Evolutionary conservation across 2,888 invertebrate genomes (phyloP).

Genomic region (Cryptosula pallasiana): DNA sequence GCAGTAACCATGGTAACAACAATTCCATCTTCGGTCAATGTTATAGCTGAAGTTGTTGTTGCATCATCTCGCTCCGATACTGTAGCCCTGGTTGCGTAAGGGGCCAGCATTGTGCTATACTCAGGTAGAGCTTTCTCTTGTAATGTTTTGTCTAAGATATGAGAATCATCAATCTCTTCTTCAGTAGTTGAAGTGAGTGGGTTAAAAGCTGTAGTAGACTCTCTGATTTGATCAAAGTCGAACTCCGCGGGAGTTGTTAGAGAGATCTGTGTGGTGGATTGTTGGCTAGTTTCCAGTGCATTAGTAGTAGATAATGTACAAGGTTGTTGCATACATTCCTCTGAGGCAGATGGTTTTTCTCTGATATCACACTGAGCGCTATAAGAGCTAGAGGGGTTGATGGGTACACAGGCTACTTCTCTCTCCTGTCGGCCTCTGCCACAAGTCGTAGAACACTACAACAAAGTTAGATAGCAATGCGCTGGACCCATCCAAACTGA

Average conservation of each 20-base stretch:
- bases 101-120: too few relatives aligned
- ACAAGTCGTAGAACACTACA: conserved; percentile 11
- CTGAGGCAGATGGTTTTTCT: not conserved
- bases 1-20: not conserved
- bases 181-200: too few relatives aligned
- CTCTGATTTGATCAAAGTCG: too few relatives aligned
- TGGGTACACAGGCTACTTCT: not conserved
- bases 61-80: not conserved
- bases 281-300: too few relatives aligned
- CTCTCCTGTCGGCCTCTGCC: not conserved
- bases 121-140: too few relatives aligned
- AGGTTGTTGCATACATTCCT: not conserved
- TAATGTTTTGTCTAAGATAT: too few relatives aligned
- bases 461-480: not conserved
- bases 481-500: too few relatives aligned
- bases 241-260: too few relatives aligned
- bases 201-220: too few relatives aligned
- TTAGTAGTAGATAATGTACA: not conserved
- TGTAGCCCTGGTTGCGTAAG: not conserved
- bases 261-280: too few relatives aligned
- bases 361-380: not conserved
- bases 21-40: not conserved
- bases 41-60: not conserved
- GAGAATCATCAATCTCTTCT: too few relatives aligned
- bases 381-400: not conserved